These are phyloP conservation scores for Ctenodactylus gundi DNA, from an alignment of 2,113 vertebrate species.

Conservation along the genomic window DNA sequence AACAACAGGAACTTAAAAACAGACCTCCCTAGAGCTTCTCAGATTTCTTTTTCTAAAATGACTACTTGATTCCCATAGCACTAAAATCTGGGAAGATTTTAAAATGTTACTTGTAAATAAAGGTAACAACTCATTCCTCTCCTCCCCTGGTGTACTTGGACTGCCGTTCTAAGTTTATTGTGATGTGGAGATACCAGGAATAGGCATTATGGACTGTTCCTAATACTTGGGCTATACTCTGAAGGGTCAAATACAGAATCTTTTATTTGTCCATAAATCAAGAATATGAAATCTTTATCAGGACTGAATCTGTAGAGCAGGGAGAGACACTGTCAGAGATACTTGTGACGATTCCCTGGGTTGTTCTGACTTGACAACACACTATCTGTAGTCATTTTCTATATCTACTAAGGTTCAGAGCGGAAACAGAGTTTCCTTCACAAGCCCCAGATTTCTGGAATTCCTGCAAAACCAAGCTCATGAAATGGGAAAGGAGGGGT, in stretches of 20 bases:
- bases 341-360: not conserved
- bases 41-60: slow-evolving; percentile 50
- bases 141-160: not conserved
- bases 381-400: not conserved
- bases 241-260: not conserved
- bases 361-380: not conserved
- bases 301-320: not conserved
- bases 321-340: not conserved
- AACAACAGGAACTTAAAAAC: slow-evolving; percentile 72
- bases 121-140: slow-evolving; percentile 18
- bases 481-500: not conserved
- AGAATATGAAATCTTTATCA: not conserved
- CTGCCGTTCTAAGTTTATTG: slow-evolving; percentile 2
- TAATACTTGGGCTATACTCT: not conserved
- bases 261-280: slow-evolving; percentile 28
- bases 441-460: not conserved
- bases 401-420: not conserved
- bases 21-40: slow-evolving; percentile 54
- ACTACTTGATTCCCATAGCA: slow-evolving; percentile 64
- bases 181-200: not conserved
- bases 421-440: not conserved
- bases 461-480: slow-evolving; percentile 9
- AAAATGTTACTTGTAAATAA: slow-evolving; percentile 46
- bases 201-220: not conserved
- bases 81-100: slow-evolving; percentile 60